Conservation (phyloP, 2,113 vertebrate species). For the Cariama cristata region DNA sequence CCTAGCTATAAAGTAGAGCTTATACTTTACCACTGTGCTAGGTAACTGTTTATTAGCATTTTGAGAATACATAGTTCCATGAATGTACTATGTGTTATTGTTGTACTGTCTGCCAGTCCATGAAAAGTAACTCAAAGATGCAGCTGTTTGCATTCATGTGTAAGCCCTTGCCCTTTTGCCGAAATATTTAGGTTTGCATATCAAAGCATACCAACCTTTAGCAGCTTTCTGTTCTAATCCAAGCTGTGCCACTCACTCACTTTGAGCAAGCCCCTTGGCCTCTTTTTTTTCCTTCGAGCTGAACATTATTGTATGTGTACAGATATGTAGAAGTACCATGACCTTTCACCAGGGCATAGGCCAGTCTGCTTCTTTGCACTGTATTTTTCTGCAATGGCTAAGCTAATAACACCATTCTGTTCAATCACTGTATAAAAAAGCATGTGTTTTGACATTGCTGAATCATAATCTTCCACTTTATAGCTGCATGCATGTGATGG, state of each 20-base stretch:
- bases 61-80: background rate
- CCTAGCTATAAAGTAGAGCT: background rate
- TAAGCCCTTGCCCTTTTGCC: constrained; percentile 60
- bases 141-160: constrained; percentile 62
- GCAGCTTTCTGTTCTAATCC: constrained; percentile 60
- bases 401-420: background rate
- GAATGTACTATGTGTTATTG: background rate
- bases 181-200: constrained; percentile 69
- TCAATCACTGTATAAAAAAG: background rate
- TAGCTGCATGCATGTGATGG: background rate
- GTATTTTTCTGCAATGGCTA: background rate
- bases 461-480: background rate
- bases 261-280: background rate
- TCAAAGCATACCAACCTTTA: constrained; percentile 69
- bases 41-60: background rate
- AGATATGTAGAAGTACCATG: background rate
- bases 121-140: constrained; percentile 21
- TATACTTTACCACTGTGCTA: background rate
- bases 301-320: background rate
- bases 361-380: background rate
- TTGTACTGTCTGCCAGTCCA: background rate
- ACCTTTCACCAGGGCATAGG: background rate
- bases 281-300: constrained; percentile 1
- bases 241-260: constrained; percentile 33
- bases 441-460: background rate